phyloP scores from a whole-genome alignment of 2,113 vertebrate species.

The Tragelaphus scriptus region DNA sequence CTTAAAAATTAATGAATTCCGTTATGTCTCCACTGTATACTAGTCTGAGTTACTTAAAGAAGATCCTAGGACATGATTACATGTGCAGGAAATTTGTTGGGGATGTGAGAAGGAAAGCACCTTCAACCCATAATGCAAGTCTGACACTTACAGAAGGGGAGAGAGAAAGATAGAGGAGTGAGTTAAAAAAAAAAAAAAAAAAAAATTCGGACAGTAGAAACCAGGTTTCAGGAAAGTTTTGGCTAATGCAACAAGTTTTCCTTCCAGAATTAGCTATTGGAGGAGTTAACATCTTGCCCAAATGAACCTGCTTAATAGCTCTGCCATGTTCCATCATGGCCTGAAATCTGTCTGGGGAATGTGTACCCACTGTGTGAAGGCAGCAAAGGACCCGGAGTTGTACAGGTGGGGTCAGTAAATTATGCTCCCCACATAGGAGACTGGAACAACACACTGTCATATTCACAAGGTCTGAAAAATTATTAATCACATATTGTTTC shows the following conservation, averaged over 20 bases:
- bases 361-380: background rate
- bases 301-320: background rate
- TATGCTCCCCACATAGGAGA: background rate
- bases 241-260: background rate
- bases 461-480: background rate
- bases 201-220: background rate
- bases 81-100: background rate
- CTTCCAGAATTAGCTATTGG: background rate
- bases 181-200: background rate
- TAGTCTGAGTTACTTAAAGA: background rate
- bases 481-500: background rate
- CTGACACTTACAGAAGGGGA: background rate
- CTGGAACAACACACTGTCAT: background rate
- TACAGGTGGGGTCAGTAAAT: background rate
- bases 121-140: background rate
- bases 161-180: background rate
- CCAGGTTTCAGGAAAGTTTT: background rate
- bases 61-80: background rate
- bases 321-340: background rate
- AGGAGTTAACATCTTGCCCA: background rate
- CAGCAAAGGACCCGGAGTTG: rapidly evolving
- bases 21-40: background rate
- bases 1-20: background rate
- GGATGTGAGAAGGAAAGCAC: background rate
- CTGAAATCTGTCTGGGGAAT: background rate